Evolutionary conservation across 2,888 invertebrate genomes (phyloP).

Genomic region (Eilema depressum): DNA sequence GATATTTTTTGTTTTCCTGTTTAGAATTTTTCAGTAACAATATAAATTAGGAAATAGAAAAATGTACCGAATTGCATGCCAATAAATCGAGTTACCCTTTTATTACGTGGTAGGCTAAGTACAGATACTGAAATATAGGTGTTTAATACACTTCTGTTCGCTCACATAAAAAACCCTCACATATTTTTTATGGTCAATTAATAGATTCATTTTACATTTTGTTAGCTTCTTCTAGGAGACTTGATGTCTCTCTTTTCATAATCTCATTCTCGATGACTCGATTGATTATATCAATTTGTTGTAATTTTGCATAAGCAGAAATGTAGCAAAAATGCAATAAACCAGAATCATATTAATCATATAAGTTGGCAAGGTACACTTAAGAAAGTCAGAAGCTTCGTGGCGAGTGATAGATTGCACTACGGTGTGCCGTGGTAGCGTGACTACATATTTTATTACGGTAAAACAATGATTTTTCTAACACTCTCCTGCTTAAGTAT

Average conservation of each 20-base stretch:
- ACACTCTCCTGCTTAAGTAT: slow-evolving; percentile 7
- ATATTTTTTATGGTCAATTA: no score
- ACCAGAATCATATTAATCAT: slow-evolving; percentile 1
- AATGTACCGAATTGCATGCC: neutral
- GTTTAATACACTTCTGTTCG: neutral
- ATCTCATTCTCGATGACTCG: neutral
- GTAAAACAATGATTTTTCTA: slow-evolving; percentile 6
- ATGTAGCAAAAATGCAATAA: neutral
- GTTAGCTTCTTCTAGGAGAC: no score
- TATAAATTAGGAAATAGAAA: neutral
- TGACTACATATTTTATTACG: neutral
- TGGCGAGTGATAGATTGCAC: slow-evolving; percentile 11
- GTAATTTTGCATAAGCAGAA: neutral
- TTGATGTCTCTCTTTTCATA: no score
- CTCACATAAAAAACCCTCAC: neutral
- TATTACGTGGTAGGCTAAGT: neutral
- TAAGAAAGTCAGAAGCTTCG: neutral
- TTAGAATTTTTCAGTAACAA: neutral
- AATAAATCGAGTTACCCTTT: neutral
- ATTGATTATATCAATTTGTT: no score
- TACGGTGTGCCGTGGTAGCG: neutral
- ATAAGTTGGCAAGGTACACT: neutral
- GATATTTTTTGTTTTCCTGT: neutral
- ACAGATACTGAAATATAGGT: neutral
- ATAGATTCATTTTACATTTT: neutral